Evolutionary conservation across 2,797 vertebrate species (phyloP), one percentile per base, ranked within the genome.

Genomic region (Phoxinus dragarum): DNA sequence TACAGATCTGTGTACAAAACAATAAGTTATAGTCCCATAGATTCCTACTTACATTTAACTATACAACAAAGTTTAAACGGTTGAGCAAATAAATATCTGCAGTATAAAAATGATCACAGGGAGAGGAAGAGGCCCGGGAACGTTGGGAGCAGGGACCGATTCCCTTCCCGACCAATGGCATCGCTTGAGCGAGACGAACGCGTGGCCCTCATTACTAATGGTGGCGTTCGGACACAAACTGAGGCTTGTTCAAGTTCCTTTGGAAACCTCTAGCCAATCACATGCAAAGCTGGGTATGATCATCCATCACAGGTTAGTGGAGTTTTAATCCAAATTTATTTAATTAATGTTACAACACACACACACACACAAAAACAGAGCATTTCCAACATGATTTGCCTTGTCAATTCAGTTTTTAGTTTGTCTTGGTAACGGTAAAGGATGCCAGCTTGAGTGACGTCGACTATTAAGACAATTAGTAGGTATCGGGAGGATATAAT

Each of bases 1-100:
- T 97, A 97, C 97, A 97, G 95, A 94, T 95, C 96, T 97, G 96
- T 97, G 97, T 98, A 99, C 97, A 99, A 97, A 98, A 98, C 97
- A 98, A 98, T 98, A 98, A 98, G 97, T 99, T 99, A 98, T 97
- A 88, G 97, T 97, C 96, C 96, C 97, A 95, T 95, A 94, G 93
- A 95, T 95, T 94, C 94, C 94, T 94, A 95, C 93, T 93, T 94
- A 95, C 94, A 95, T 94, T 91, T 92, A 95, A 94, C 94, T 95
- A 95, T 95, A 95, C 94, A 95, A 95, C 93, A 94, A 94, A 92
- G 92, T 93, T 92, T 93, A 94, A 86, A 95, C 80, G 74, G 93
- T n/a, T 94, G 88, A 84, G 81, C 93, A 94, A 95, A 96, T 96
- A 96, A 96, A 96, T 95, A 95, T 87, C 81, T 88, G 93, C 92